Conservation (phyloP, 2,113 vertebrate species). For the Ceyx cyanopectus region DNA sequence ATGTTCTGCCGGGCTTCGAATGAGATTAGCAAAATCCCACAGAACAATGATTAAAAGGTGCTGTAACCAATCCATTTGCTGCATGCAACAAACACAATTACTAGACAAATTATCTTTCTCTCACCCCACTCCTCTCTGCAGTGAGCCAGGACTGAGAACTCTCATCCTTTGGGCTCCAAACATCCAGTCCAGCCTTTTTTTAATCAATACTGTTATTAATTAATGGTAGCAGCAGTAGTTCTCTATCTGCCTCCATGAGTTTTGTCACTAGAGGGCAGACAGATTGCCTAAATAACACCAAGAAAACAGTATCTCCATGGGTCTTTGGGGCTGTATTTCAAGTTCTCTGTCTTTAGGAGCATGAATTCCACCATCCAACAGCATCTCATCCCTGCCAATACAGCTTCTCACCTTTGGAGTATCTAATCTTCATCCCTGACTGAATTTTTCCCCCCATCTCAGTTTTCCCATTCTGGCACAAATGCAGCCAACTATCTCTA, state of each 20-base stretch:
- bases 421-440: background rate
- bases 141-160: background rate
- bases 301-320: background rate
- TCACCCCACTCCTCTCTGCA: background rate
- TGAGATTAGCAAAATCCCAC: conserved; percentile 63
- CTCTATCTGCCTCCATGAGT: background rate
- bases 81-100: conserved; percentile 51
- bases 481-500: background rate
- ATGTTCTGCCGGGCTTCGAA: background rate
- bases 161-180: background rate
- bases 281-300: background rate
- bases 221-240: background rate
- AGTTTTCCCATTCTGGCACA: background rate
- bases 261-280: conserved; percentile 7
- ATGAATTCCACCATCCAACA: background rate
- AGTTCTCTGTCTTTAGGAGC: background rate
- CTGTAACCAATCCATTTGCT: conserved; percentile 64
- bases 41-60: conserved; percentile 57
- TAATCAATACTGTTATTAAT: background rate
- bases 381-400: background rate
- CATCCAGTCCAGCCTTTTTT: background rate
- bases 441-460: background rate
- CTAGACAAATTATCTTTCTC: conserved; percentile 38
- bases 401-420: background rate
- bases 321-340: background rate